These are phyloP conservation scores for Holothuria glaberrima DNA, from an alignment of 35 echinoderm and acorn worm genomes.

Conservation along the genomic window DNA sequence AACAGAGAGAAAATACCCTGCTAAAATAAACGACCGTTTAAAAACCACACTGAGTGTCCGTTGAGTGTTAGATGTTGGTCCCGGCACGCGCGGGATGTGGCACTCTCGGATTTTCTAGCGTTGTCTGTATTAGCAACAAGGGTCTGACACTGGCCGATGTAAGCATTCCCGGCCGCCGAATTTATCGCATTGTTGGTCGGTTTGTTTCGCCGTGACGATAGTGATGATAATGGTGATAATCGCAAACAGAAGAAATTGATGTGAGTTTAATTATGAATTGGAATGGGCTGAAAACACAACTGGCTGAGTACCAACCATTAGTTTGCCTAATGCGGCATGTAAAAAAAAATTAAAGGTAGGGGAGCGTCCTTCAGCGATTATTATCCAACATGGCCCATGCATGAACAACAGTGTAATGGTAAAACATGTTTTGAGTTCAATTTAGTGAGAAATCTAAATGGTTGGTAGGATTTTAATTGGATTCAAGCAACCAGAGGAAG, in stretches of 20 bases:
- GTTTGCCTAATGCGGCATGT: slow-evolving; percentile 30
- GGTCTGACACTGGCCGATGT: background rate
- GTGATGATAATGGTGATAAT: background rate
- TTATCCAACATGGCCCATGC: no score
- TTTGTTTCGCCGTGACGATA: no score
- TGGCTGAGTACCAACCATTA: background rate
- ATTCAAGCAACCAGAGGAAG: background rate
- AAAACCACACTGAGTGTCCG: slow-evolving; percentile 44
- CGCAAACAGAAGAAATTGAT: background rate
- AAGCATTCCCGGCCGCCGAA: no score
- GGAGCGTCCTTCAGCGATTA: background rate
- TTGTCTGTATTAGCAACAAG: no score
- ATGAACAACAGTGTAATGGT: no score
- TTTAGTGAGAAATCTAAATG: no score
- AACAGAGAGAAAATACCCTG: background rate
- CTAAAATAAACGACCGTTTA: slow-evolving; percentile 42
- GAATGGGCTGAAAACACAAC: slow-evolving; percentile 50
- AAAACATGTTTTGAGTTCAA: no score
- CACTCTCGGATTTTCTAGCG: background rate
- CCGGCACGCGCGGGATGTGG: slow-evolving; percentile 16
- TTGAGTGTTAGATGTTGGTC: slow-evolving; percentile 46
- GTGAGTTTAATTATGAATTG: slow-evolving; percentile 42
- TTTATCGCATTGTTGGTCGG: no score
- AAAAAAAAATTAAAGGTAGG: background rate
- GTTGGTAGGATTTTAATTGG: no score